Evolutionary conservation across 1,140 invertebrate genomes (phyloP).

Genomic region (Euwallacea fornicatus): DNA sequence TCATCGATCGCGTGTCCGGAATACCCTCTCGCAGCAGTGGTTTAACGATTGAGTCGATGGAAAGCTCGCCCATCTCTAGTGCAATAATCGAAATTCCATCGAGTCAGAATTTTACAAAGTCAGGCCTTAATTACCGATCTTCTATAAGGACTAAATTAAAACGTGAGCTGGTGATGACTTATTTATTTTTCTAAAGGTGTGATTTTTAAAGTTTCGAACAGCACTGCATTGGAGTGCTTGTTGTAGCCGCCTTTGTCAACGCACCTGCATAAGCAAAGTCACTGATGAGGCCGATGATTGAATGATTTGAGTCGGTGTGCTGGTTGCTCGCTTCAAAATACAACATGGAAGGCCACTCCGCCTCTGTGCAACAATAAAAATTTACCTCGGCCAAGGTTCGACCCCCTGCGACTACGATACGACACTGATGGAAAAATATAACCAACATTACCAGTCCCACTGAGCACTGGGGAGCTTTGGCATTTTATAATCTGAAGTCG

Average conservation of each 20-base stretch:
- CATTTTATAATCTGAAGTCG: slow-evolving; percentile 36
- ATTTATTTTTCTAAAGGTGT: slow-evolving; percentile 15
- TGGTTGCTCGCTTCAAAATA: no score
- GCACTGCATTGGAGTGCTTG: not conserved
- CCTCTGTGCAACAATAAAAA: slow-evolving; percentile 25
- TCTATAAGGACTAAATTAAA: slow-evolving; percentile 6
- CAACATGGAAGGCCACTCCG: not conserved
- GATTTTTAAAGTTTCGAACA: slow-evolving; percentile 6
- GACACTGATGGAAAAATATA: slow-evolving; percentile 38
- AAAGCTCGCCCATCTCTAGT: not conserved
- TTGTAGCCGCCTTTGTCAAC: not conserved
- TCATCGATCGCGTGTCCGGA: no score
- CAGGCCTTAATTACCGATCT: not conserved
- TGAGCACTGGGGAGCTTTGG: slow-evolving; percentile 18
- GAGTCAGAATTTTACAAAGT: slow-evolving; percentile 5
- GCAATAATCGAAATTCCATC: slow-evolving; percentile 4
- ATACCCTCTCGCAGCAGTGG: no score
- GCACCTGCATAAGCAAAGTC: not conserved
- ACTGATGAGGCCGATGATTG: not conserved
- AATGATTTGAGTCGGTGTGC: not conserved
- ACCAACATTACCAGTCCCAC: slow-evolving; percentile 22
- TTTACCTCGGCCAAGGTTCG: slow-evolving; percentile 3
- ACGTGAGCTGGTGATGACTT: slow-evolving; percentile 1
- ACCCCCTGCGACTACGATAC: slow-evolving; percentile 30
- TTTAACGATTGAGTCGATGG: no score